A percentile compares a stretch with the other conserved stretches of the same genome.
Conservation (phyloP, 2,797 vertebrate genomes). For the Todus mexicanus region DNA sequence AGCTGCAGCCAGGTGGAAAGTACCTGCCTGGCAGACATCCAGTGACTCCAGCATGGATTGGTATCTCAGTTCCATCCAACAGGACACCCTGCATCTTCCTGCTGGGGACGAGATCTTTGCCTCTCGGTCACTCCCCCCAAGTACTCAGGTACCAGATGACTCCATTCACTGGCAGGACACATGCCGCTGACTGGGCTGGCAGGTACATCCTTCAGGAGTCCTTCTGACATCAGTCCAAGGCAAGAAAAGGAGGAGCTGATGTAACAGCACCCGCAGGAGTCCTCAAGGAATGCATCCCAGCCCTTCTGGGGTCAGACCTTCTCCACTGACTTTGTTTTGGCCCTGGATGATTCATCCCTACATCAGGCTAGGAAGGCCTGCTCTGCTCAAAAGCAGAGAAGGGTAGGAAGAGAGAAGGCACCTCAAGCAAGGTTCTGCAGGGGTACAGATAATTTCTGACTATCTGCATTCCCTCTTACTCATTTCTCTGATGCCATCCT, state of each 20-base stretch:
- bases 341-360: background rate
- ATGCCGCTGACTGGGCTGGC: background rate
- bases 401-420: background rate
- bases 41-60: background rate
- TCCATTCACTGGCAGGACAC: background rate
- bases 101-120: background rate
- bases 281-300: background rate
- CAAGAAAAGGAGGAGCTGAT: background rate
- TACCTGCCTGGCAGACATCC: background rate
- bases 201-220: background rate
- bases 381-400: background rate
- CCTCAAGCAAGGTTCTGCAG: background rate
- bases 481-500: background rate
- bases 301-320: background rate
- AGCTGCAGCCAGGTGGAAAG: background rate
- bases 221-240: background rate
- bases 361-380: background rate
- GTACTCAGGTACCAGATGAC: background rate
- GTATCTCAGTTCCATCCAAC: background rate
- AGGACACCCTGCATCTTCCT: background rate
- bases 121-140: background rate
- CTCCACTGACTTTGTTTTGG: background rate
- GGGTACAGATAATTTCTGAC: background rate
- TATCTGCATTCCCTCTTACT: background rate
- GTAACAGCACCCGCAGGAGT: background rate